Base-by-base conservation (phyloP, 2,797 vertebrate genomes). In the Leptatherina wallacei region DNA sequence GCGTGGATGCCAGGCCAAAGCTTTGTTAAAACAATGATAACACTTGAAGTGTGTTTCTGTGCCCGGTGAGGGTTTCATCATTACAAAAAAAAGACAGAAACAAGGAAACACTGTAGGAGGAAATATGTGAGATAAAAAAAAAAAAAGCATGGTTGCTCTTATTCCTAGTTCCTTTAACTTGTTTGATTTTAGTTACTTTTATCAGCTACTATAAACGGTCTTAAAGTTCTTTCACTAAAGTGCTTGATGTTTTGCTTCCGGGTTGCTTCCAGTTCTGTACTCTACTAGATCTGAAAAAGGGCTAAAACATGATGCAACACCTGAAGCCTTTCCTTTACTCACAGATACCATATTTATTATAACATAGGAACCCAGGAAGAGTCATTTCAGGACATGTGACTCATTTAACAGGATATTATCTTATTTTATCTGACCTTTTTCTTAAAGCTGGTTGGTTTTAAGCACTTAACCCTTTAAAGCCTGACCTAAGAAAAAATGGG, bases 11-110 rank as follows among this genome's bases (percentile, higher is more conserved):
- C 71, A 77, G 80, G 82, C 75, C 76, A 79, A 69, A 83, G 88
- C 83, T 88, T 84, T 90, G 85, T 89, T 90, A 87, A 88, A 89
- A 90, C 88, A 89, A 88, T 85, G 83, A 85, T 87, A 85, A 85
- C 87, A 85, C 83, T 89, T 83, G 78, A 88, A 81, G 82, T 90
- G 84, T 89, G 86, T 80, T 85, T 75, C 85, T 71, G 83, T 61
- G 67, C 69, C 69, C 49, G 77, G 60, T 71, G 73, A 83, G 80
- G 61, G 80, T 91, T 89, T 90, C 84, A 89, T 90, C 89, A 89
- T 86, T 75, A 20, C 20, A 47, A 47, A 49, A 22, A 49, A 87
- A 83, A 82, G 85, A 83, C 72, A 77, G 71, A 74, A 68, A 22
- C 30, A 36, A 51, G n/a, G 54, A 65, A 63, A 61, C 40, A 36